Evolutionary conservation across 2,797 vertebrate genomes (phyloP), one percentile per base, ranked within the genome.

Genomic region (Micromesistius poutassou): DNA sequence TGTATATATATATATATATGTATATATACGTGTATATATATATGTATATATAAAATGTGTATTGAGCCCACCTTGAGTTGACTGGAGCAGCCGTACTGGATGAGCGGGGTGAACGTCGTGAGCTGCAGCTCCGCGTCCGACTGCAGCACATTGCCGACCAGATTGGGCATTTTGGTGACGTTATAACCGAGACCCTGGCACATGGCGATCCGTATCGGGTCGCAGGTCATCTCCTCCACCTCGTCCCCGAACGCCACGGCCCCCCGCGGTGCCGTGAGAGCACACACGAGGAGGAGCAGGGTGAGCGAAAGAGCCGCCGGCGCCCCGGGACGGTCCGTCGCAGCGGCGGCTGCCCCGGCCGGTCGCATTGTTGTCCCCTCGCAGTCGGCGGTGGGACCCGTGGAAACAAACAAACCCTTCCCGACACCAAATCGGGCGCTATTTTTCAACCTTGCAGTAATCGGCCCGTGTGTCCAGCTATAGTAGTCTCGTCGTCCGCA

Each of bases 11-110:
- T n/a, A n/a, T n/a, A n/a, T n/a, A n/a, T n/a, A n/a, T n/a, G n/a
- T n/a, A n/a, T n/a, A n/a, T n/a, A n/a, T n/a, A n/a, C n/a, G n/a
- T n/a, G n/a, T n/a, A n/a, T n/a, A n/a, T n/a, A n/a, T n/a, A n/a
- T n/a, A n/a, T n/a, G n/a, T n/a, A n/a, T n/a, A n/a, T n/a, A n/a
- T n/a, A n/a, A n/a, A n/a, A n/a, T n/a, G n/a, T n/a, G n/a, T n/a
- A n/a, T n/a, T n/a, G n/a, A n/a, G n/a, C n/a, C n/a, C n/a, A n/a
- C 98, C 98, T 97, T 97, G 85, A 99, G 95, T 87, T 99, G 98
- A 78, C 95, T 96, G 91, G 98, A 97, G 93, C 97, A 99, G 89
- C 98, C 97, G 94, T 98, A 99, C 95, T 98, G 97, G 80, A 99
- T 98, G 83, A 98, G 96, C 5, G 97, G 97, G 3, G 96, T 98